phyloP scores from a whole-genome alignment of 2,797 vertebrate genomes.

The Dendrocincla tyrannina region DNA sequence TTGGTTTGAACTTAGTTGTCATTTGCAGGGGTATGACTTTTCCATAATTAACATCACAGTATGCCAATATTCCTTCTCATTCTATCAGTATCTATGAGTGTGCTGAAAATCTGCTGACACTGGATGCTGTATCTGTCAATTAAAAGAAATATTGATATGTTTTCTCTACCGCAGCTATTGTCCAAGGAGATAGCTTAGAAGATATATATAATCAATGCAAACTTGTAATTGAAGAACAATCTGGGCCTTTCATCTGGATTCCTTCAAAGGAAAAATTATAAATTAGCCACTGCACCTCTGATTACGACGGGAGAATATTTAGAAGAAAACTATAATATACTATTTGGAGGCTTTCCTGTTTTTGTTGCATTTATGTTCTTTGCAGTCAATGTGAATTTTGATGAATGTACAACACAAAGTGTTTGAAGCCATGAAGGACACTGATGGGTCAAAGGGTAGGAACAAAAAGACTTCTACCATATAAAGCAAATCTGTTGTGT shows the following conservation, averaged over 20 bases:
- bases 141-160: constrained; percentile 37
- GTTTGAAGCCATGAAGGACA: constrained; percentile 84
- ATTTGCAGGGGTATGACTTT: neutral
- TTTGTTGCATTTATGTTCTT: constrained; percentile 84
- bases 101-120: neutral
- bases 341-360: constrained; percentile 82
- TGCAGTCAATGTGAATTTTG: constrained; percentile 93
- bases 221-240: constrained; percentile 97
- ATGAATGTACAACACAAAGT: constrained; percentile 95
- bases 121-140: neutral
- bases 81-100: neutral
- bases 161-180: constrained; percentile 86
- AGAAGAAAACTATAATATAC: constrained; percentile 86
- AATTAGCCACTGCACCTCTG: constrained; percentile 82
- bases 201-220: constrained; percentile 99
- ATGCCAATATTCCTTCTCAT: neutral
- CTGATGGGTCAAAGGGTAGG: constrained; percentile 75
- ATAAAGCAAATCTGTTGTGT: constrained; percentile 57
- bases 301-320: constrained; percentile 84
- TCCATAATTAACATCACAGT: neutral
- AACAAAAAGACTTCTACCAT: constrained; percentile 71
- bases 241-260: constrained; percentile 99
- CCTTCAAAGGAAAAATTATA: constrained; percentile 99
- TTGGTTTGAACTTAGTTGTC: neutral
- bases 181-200: constrained; percentile 98